Evolutionary conservation across 2,888 invertebrate genomes (phyloP).

Genomic region (Oligia fasciuncula): DNA sequence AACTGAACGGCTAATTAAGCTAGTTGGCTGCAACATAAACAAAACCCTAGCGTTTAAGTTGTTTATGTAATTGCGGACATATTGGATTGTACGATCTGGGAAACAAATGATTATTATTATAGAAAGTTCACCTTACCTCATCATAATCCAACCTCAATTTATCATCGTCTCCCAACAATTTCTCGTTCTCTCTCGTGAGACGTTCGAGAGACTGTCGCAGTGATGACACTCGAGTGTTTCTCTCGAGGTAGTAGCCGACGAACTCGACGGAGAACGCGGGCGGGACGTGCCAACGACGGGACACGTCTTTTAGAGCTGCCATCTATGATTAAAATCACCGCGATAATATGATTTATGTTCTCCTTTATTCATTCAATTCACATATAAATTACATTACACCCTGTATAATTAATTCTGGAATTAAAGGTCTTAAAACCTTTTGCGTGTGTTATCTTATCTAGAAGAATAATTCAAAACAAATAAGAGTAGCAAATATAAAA

Average conservation of each 20-base stretch:
- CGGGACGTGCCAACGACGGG: constrained; percentile 98
- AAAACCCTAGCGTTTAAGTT: not conserved
- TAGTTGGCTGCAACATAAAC: not conserved
- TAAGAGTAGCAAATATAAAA: not conserved
- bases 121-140: constrained; percentile 86
- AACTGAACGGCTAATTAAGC: not conserved
- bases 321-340: constrained; percentile 76
- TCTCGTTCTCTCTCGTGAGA: constrained; percentile 93
- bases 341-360: not conserved
- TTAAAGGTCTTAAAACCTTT: not conserved
- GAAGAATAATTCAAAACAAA: not conserved
- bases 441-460: not conserved
- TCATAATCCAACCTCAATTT: constrained; percentile 94
- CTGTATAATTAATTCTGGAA: not conserved
- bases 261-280: constrained; percentile 98
- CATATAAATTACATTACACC: too few species aligned
- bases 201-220: constrained; percentile 94
- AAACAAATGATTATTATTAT: not conserved
- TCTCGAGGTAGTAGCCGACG: constrained; percentile 97
- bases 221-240: constrained; percentile 94
- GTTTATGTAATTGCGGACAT: not conserved
- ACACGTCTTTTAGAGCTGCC: constrained; percentile 95
- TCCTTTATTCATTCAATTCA: not conserved
- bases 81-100: not conserved
- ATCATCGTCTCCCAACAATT: constrained; percentile 94